phyloP scores from a whole-genome alignment of 2,888 invertebrate genomes.

The Euzophera pinguis region DNA sequence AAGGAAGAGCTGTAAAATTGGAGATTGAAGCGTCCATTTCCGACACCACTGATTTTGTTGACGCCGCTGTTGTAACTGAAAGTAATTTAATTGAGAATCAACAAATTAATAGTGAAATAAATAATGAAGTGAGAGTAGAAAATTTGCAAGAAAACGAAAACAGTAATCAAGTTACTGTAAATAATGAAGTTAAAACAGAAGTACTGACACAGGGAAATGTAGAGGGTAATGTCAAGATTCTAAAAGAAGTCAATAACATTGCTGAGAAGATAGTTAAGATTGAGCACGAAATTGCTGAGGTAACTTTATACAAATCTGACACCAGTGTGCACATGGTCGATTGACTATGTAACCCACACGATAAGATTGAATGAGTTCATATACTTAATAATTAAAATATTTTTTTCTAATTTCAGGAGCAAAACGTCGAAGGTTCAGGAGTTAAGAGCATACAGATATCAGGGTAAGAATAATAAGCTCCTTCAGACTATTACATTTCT shows the following conservation, averaged over 20 bases:
- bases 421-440: neutral
- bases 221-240: slow-evolving; percentile 22
- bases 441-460: neutral
- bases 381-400: neutral
- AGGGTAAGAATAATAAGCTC: neutral
- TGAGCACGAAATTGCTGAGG: slow-evolving; percentile 55
- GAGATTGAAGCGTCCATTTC: slow-evolving; percentile 21
- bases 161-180: neutral
- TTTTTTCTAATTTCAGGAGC: neutral
- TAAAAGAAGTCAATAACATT: slow-evolving; percentile 44
- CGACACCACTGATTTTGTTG: slow-evolving; percentile 15
- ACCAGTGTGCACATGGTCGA: too few species aligned
- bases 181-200: neutral
- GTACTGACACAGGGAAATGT: neutral
- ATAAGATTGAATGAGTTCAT: too few species aligned
- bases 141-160: neutral
- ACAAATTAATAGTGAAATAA: slow-evolving; percentile 11
- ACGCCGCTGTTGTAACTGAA: slow-evolving; percentile 18
- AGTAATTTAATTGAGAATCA: neutral
- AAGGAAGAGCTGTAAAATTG: slow-evolving; percentile 21
- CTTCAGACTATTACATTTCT: neutral
- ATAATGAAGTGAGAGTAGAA: neutral
- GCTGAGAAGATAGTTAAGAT: slow-evolving; percentile 49
- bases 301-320: too few species aligned
- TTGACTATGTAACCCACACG: too few species aligned